phyloP scores from a whole-genome alignment of 2,888 invertebrate species.

The Coleophora flavipennella region DNA sequence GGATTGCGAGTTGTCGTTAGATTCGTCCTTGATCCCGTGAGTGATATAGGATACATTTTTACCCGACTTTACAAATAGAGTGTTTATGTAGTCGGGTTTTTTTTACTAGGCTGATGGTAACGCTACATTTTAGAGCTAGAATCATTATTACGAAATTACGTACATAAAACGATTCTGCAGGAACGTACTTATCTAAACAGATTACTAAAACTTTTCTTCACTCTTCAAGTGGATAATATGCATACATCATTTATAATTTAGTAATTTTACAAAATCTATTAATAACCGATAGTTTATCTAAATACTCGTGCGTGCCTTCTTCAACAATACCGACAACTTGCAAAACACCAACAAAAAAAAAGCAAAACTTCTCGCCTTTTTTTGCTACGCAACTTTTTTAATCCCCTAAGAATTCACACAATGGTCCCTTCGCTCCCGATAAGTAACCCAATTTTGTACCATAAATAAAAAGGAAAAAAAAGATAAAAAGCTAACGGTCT shows the following conservation, averaged over 20 bases:
- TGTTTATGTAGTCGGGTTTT: no score
- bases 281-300: slow-evolving; percentile 34
- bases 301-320: slow-evolving; percentile 21
- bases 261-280: slow-evolving; percentile 36
- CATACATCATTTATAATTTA: slow-evolving; percentile 40
- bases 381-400: slow-evolving; percentile 24
- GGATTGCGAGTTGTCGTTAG: no score
- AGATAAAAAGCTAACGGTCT: slow-evolving; percentile 56
- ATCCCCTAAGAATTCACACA: slow-evolving; percentile 42
- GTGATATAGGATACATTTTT: no score
- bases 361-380: slow-evolving; percentile 24
- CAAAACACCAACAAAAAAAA: slow-evolving; percentile 18
- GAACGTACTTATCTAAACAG: no score
- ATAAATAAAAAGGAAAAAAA: slow-evolving; percentile 62
- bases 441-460: slow-evolving; percentile 72
- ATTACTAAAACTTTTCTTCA: no score
- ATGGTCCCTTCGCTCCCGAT: slow-evolving; percentile 55
- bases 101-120: no score
- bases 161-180: no score
- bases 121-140: no score
- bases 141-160: no score
- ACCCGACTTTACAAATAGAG: no score
- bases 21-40: no score
- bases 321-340: not conserved
- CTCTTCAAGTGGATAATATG: no score